phyloP scores from a whole-genome alignment of 2,113 vertebrate genomes.

The Lathamus discolor region DNA sequence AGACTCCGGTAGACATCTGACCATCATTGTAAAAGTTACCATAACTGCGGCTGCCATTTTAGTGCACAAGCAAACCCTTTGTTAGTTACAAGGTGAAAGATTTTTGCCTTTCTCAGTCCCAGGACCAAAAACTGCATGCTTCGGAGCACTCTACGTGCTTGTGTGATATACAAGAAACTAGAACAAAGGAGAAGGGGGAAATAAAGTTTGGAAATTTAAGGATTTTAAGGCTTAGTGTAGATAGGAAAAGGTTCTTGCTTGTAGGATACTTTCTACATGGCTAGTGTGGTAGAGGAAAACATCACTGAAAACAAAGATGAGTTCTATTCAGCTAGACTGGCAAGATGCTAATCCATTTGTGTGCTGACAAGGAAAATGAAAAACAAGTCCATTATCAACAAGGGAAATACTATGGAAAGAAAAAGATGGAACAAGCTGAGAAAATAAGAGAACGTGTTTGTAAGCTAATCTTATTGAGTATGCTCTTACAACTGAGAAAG shows the following conservation, averaged over 20 bases:
- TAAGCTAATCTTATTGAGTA: neutral
- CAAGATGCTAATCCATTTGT: neutral
- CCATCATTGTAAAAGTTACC: neutral
- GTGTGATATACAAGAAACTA: neutral
- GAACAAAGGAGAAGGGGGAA: neutral
- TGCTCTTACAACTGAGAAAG: neutral
- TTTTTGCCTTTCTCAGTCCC: neutral
- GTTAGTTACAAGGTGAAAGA: neutral
- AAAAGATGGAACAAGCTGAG: neutral
- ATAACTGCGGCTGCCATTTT: neutral
- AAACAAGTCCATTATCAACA: neutral
- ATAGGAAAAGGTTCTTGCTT: neutral
- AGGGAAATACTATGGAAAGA: neutral
- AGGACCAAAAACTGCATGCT: accelerated
- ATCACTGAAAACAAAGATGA: neutral
- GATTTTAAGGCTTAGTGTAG: neutral
- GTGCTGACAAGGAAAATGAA: neutral
- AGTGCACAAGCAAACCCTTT: neutral
- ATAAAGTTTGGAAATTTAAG: neutral
- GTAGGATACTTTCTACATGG: neutral
- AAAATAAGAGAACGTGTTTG: neutral
- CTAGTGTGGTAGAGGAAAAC: neutral
- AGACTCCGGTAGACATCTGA: neutral
- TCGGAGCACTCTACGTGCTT: neutral
- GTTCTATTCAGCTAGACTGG: neutral